These are phyloP conservation scores for Opisthocomus hoazin DNA, from an alignment of 2,113 vertebrate species.

Conservation along the genomic window DNA sequence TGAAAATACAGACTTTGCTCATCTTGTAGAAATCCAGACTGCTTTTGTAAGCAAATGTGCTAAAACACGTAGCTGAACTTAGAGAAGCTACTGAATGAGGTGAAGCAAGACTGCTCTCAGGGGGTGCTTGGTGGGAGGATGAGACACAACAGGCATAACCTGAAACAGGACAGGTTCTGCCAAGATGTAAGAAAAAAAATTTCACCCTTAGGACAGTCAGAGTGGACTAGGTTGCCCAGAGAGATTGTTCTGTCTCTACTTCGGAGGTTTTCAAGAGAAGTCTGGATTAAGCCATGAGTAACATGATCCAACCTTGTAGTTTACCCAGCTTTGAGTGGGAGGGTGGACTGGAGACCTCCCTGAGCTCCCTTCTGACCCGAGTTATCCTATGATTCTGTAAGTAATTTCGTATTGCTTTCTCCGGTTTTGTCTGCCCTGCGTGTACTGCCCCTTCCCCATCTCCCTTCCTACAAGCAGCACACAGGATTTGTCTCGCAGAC, in stretches of 20 bases:
- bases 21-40: neutral
- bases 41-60: neutral
- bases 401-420: neutral
- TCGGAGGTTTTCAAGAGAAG: neutral
- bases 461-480: accelerated
- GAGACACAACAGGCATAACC: neutral
- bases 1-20: neutral
- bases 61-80: neutral
- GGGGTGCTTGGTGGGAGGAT: neutral
- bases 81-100: neutral
- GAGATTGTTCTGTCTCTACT: neutral
- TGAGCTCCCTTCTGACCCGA: neutral
- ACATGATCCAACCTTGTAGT: neutral
- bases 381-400: neutral
- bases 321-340: neutral
- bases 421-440: neutral
- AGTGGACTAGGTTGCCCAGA: neutral
- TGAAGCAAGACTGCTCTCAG: neutral
- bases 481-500: neutral
- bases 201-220: neutral
- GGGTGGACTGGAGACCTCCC: neutral
- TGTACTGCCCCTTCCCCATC: neutral
- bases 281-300: neutral
- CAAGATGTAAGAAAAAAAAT: neutral
- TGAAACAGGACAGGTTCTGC: neutral